phyloP scores from a whole-genome alignment of 1,140 invertebrate species.

The Eupeodes corollae region DNA sequence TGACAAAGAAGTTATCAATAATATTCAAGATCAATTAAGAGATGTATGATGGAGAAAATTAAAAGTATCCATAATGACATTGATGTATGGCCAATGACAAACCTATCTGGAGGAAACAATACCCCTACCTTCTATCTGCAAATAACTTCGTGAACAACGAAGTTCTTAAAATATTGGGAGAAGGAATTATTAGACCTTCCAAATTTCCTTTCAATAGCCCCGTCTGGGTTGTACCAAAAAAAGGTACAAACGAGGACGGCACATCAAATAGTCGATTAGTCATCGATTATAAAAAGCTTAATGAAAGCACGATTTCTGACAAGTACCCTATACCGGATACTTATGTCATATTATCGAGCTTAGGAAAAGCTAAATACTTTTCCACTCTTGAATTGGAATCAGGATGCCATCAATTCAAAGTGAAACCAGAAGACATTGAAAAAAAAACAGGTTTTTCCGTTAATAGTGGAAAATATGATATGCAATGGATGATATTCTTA shows the following conservation, averaged over 20 bases:
- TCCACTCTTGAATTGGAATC: slow-evolving; percentile 5
- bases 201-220: slow-evolving; percentile 2
- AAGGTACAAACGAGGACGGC: slow-evolving; percentile 8
- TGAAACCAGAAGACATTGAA: slow-evolving; percentile 13
- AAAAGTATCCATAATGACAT: no score
- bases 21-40: no score
- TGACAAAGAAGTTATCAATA: no score
- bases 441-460: no score
- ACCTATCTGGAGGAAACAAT: no score
- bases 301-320: slow-evolving; percentile 28
- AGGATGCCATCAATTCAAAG: slow-evolving; percentile 5
- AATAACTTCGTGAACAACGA: slow-evolving; percentile 14
- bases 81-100: no score
- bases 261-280: slow-evolving; percentile 25
- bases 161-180: slow-evolving; percentile 8
- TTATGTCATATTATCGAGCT: slow-evolving; percentile 34
- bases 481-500: slow-evolving; percentile 24
- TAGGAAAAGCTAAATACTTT: slow-evolving; percentile 26
- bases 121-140: no score
- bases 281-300: slow-evolving; percentile 25
- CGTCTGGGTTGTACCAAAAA: slow-evolving; percentile 3
- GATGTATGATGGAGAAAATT: no score
- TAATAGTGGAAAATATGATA: slow-evolving; percentile 23
- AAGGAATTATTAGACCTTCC: slow-evolving; percentile 20
- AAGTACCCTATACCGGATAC: slow-evolving; percentile 42